Evolutionary conservation across 2,888 invertebrate species (phyloP).

Genomic region (Cordilura impudica): DNA sequence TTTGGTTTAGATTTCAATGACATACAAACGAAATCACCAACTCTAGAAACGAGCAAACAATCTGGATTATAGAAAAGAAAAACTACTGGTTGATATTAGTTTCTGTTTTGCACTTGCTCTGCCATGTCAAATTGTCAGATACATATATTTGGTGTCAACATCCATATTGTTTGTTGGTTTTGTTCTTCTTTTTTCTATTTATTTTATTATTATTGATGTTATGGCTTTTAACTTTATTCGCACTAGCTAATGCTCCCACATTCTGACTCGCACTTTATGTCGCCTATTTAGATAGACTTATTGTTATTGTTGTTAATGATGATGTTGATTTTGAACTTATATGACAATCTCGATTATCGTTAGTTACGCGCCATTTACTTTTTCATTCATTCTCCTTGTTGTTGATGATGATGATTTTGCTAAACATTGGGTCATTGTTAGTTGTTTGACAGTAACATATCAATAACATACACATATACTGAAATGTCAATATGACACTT

Average conservation of each 20-base stretch:
- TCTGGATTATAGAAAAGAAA: not conserved
- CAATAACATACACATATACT: slow-evolving; percentile 62
- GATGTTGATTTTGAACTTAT: slow-evolving; percentile 34
- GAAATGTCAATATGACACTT: slow-evolving; percentile 62
- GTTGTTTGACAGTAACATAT: slow-evolving; percentile 55
- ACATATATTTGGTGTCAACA: not conserved
- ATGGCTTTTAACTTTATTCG: slow-evolving; percentile 14
- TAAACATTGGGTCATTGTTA: slow-evolving; percentile 34
- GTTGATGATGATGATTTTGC: slow-evolving; percentile 2
- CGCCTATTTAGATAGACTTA: not conserved
- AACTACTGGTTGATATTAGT: not conserved
- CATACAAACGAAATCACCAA: too few species aligned
- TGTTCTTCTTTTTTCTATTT: not conserved
- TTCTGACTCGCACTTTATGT: slow-evolving; percentile 15
- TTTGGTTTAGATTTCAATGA: too few species aligned
- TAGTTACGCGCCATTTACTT: slow-evolving; percentile 38
- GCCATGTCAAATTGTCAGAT: not conserved
- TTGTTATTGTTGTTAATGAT: slow-evolving; percentile 25
- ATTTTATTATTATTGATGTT: slow-evolving; percentile 10
- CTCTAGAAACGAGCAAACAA: too few species aligned
- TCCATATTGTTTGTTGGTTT: not conserved
- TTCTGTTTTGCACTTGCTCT: not conserved
- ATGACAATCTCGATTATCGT: slow-evolving; percentile 38
- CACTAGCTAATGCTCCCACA: not conserved
- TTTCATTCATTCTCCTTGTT: not conserved